Conservation (phyloP, 2,113 vertebrate species). For the Scortum barcoo region DNA sequence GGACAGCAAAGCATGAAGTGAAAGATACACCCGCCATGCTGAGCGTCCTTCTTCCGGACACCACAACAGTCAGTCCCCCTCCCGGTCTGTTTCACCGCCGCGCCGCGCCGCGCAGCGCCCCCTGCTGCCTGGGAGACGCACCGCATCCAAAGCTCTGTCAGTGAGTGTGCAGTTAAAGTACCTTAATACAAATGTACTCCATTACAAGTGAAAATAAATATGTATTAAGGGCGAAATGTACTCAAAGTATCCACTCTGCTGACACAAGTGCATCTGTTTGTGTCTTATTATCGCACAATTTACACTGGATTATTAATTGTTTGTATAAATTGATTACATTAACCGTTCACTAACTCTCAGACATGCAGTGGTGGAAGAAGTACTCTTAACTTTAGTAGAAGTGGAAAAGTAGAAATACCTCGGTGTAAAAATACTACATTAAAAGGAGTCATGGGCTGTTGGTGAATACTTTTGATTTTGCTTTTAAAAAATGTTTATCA, state of each 20-base stretch:
- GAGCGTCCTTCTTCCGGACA: constrained; percentile 47
- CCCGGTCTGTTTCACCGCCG: background rate
- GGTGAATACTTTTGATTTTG: too few relatives aligned
- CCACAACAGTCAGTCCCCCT: background rate
- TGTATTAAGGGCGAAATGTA: too few relatives aligned
- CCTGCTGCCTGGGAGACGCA: constrained; percentile 12
- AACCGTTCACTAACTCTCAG: too few relatives aligned
- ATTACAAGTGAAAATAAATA: background rate
- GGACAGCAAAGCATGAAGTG: background rate
- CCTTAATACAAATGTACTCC: background rate
- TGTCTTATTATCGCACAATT: background rate
- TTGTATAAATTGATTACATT: too few relatives aligned
- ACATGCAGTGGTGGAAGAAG: too few relatives aligned
- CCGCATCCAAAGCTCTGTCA: background rate
- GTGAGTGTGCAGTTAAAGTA: too few relatives aligned
- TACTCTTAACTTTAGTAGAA: too few relatives aligned
- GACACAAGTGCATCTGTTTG: too few relatives aligned
- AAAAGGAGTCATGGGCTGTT: too few relatives aligned
- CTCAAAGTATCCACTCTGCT: background rate
- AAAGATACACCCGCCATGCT: constrained; percentile 46
- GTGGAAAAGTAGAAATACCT: too few relatives aligned
- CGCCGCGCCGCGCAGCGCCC: constrained; percentile 61
- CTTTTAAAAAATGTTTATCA: too few relatives aligned
- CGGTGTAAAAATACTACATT: too few relatives aligned
- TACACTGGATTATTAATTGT: background rate